phyloP scores from a whole-genome alignment of 2,113 vertebrate species.

The Hemicordylus capensis region DNA sequence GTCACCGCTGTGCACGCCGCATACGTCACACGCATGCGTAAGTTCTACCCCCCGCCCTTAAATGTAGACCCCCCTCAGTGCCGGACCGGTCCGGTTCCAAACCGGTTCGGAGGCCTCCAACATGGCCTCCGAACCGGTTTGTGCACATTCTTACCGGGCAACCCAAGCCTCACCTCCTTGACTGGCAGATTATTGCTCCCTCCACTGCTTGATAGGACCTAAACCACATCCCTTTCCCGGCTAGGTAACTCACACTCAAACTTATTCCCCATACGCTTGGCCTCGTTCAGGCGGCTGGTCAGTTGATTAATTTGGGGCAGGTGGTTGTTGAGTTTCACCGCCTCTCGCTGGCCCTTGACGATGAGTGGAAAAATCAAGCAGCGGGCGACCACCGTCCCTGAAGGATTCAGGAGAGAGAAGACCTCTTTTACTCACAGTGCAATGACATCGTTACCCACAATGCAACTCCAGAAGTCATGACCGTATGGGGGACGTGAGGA shows the following conservation, averaged over 20 bases:
- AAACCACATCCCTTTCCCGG: neutral
- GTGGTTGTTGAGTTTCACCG: constrained; percentile 89
- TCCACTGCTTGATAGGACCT: no score
- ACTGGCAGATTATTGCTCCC: no score
- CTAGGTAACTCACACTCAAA: constrained; percentile 77
- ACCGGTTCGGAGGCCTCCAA: no score
- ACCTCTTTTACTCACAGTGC: neutral
- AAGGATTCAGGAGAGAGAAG: neutral
- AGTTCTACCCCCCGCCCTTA: no score
- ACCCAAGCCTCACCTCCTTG: neutral
- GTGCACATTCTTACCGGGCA: no score
- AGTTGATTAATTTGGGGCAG: constrained; percentile 83
- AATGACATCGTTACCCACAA: neutral
- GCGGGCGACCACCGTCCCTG: constrained; percentile 85
- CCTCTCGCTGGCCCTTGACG: constrained; percentile 87
- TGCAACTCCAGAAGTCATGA: neutral
- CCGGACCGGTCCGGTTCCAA: no score
- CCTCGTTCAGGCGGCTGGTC: constrained; percentile 80
- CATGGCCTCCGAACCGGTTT: no score
- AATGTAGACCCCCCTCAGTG: no score
- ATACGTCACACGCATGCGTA: no score
- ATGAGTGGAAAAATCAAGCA: constrained; percentile 85
- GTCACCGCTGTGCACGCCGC: no score
- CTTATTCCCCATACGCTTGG: constrained; percentile 84
- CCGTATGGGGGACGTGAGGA: neutral